phyloP scores from a whole-genome alignment of 2,888 invertebrate genomes.

The Phalera bucephala region DNA sequence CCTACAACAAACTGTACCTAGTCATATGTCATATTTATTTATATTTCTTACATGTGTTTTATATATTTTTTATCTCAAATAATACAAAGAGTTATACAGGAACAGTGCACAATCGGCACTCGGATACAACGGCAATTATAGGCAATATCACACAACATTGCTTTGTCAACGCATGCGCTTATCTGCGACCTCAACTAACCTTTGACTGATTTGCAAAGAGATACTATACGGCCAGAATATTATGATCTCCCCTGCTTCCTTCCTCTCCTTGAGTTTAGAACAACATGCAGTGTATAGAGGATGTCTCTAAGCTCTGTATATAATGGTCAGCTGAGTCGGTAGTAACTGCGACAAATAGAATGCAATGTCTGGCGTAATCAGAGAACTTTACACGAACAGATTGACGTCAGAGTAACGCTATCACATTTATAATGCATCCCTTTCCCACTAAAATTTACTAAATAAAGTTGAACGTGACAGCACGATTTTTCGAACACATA shows the following conservation, averaged over 20 bases:
- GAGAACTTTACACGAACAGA: no score
- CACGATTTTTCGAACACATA: no score
- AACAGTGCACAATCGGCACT: constrained; percentile 34
- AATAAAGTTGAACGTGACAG: no score
- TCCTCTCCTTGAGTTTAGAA: constrained; percentile 6
- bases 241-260: constrained; percentile 31
- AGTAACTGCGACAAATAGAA: constrained; percentile 55
- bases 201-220: constrained; percentile 68
- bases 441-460: no score
- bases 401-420: no score
- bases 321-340: constrained; percentile 34
- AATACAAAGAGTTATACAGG: constrained; percentile 21
- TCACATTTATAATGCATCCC: no score
- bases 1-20: no score
- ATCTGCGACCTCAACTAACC: constrained; percentile 58
- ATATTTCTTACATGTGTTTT: no score
- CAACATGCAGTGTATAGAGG: not conserved
- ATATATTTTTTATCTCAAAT: constrained; percentile 12
- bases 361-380: constrained; percentile 47
- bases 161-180: constrained; percentile 55
- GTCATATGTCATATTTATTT: no score
- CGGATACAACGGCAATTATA: constrained; percentile 49
- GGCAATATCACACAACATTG: constrained; percentile 43
- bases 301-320: constrained; percentile 26
- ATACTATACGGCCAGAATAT: constrained; percentile 40